Base-by-base conservation (phyloP, 2,113 vertebrate genomes). In the Oreochromis niloticus region DNA sequence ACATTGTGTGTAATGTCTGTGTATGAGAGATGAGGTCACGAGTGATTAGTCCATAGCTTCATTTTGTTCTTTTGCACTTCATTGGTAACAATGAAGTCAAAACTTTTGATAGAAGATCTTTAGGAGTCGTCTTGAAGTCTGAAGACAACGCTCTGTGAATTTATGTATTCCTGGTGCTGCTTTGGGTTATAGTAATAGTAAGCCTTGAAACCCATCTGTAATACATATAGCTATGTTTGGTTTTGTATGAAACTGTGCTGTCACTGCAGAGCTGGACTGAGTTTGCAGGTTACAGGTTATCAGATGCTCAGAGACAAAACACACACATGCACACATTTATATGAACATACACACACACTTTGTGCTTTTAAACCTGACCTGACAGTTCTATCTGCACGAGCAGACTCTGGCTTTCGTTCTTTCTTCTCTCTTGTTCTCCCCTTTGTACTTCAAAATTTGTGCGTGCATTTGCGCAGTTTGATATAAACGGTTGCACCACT, bases 221-320 rank as follows among this genome's bases (percentile, higher is more conserved):
- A 91, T 93, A 91, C 91, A 91, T 93, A 93, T 88, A 84, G 91
- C 90, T 95, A 94, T 80, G 82, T 91, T 87, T 48, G 27, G 73
- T 80, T 92, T 90, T 91, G 46, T 78, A 17, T 75, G 63, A 66
- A 89, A 84, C 92, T 91, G 75, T 80, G 68, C 88, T 91, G 91
- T 91, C 87, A 89, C 81, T 54, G 16, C 85, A 88, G 73, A 85
- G 36, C 87, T 88, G 85, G 57, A 93, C 88, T 92, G 91, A 92
- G 90, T 93, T 94, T 92, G 89, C 89, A 94, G 89, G 92, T 93
- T 91, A 88, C 39, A 91, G 88, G 89, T 95, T 93, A 95, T 96
- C 93, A 88, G 88, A 95, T 93, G 84, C 83, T 85, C 39, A 66
- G 82, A 81, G 9, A 87, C 34, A 75, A 66, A 57, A 63, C 43